These are phyloP conservation scores for Spermophilus dauricus DNA, from an alignment of 2,113 vertebrate genomes.

Conservation along the genomic window DNA sequence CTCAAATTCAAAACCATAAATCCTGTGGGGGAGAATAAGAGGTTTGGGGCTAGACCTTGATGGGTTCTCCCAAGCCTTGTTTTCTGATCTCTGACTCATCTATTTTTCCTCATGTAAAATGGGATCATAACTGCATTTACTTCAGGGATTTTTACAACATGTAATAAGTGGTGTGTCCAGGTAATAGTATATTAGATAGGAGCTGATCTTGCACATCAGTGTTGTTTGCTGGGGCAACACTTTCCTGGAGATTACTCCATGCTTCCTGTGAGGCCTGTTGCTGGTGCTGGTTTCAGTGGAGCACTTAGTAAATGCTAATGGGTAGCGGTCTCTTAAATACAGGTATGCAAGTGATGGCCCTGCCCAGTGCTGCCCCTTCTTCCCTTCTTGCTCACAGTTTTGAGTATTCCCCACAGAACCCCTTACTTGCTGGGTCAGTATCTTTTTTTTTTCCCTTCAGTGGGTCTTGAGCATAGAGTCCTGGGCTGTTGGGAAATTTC, in stretches of 20 bases:
- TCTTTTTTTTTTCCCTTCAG: constrained; percentile 3
- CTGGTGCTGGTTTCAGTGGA: neutral
- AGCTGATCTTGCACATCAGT: neutral
- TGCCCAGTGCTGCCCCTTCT: too few relatives aligned
- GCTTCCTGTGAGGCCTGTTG: neutral
- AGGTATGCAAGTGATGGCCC: too few relatives aligned
- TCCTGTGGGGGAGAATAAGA: neutral
- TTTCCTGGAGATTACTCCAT: neutral
- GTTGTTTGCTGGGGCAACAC: neutral
- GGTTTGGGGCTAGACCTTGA: neutral
- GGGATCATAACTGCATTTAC: neutral
- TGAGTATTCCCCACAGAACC: neutral
- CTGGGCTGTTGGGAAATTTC: neutral
- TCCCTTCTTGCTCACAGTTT: too few relatives aligned
- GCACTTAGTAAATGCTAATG: neutral
- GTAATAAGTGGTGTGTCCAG: neutral
- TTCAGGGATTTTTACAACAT: neutral
- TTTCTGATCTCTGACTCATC: neutral
- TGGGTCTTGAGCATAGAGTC: neutral
- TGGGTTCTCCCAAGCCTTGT: neutral
- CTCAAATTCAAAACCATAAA: neutral
- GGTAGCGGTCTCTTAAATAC: neutral
- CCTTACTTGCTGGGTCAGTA: neutral
- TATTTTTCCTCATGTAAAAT: neutral
- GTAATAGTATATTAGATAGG: neutral